Percentiles rank a stretch among this genome's conserved stretches.
Conservation (phyloP, 2,113 vertebrate species). For the Nanorana parkeri region DNA sequence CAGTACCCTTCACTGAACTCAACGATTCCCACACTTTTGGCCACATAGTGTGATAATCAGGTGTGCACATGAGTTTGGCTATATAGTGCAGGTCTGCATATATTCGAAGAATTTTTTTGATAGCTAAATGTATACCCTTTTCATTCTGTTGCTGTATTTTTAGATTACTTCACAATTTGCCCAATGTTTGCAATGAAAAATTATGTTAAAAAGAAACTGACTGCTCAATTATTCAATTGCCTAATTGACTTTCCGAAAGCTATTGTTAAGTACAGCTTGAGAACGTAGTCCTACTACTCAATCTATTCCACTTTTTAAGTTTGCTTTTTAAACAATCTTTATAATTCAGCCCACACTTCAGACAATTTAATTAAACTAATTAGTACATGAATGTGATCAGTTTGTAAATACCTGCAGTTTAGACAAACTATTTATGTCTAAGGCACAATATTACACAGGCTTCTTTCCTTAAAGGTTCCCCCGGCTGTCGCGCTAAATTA, state of each 20-base stretch:
- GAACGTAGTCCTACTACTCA: slow-evolving; percentile 16
- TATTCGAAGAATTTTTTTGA: too few species aligned
- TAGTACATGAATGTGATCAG: slow-evolving; percentile 37
- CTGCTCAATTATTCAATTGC: slow-evolving; percentile 17
- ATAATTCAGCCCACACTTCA: slow-evolving; percentile 46
- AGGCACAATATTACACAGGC: not conserved
- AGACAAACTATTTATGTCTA: slow-evolving; percentile 1
- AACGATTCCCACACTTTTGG: too few species aligned
- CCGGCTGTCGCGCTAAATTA: too few species aligned
- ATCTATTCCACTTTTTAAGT: slow-evolving; percentile 41
- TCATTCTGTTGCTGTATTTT: slow-evolving; percentile 1
- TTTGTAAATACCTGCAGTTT: slow-evolving; percentile 34
- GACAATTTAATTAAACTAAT: slow-evolving; percentile 47
- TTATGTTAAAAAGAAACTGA: not conserved
- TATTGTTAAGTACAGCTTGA: slow-evolving; percentile 25
- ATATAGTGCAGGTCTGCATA: too few species aligned
- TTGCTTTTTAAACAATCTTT: slow-evolving; percentile 30
- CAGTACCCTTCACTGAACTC: too few species aligned
- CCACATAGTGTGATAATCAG: too few species aligned
- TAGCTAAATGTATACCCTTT: not conserved
- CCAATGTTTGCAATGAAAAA: slow-evolving; percentile 6
- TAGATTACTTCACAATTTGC: slow-evolving; percentile 4
- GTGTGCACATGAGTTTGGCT: too few species aligned
- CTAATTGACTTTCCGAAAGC: slow-evolving; percentile 42
- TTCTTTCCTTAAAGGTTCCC: slow-evolving; percentile 21